Base-by-base conservation (phyloP, 1,140 invertebrate genomes). In the Hesperophylax magnus region DNA sequence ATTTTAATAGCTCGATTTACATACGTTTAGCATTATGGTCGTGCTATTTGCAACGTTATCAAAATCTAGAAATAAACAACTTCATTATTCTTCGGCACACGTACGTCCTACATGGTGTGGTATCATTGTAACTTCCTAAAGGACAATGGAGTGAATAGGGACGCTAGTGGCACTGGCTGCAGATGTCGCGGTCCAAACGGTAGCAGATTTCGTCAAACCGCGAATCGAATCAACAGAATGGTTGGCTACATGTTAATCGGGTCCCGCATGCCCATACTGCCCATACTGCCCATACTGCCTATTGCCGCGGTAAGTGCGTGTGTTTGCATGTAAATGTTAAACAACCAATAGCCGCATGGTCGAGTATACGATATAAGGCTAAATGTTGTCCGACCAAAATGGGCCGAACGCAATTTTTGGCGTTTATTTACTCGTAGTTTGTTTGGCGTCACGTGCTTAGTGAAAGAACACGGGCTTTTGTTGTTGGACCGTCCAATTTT, bases 191-290 rank as follows among this genome's bases (percentile, higher is more conserved):
- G 20, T 18, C 31, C 7, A 24, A 20, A 61, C 75, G 20, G 75
- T 77, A 77, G 75, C 75, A 63, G n/a, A 77, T 77, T 77, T 77
- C 61, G 75, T 77, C 75, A 77, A 77, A 77, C 75, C 75, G 58
- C 75, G 34, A 77, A 77, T 77, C 34, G 75, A 77, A 61, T 61
- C 58, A 56, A 39, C 14, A 14, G 39, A 14, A 67, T 27, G 20
- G 34, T 20, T 52, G 39, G 69, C 6, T 54, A 72, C 39, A 54
- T 72, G 69, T 52, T 72, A 72, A 72, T 72, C 69, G 18, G 2
- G 20, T 47, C 47, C 31, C 67, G 18, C 31, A 47, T 47, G 39
- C 34, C 17, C 14, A n/a, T 27, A 0, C 22, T 15, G 24, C n/a
- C n/a, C 11, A 31, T n/a, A n/a, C 8, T 69, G 17, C 24, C 15